These are phyloP conservation scores for Centruroides vittatus DNA, from an alignment of 1,140 invertebrate species.

Conservation along the genomic window DNA sequence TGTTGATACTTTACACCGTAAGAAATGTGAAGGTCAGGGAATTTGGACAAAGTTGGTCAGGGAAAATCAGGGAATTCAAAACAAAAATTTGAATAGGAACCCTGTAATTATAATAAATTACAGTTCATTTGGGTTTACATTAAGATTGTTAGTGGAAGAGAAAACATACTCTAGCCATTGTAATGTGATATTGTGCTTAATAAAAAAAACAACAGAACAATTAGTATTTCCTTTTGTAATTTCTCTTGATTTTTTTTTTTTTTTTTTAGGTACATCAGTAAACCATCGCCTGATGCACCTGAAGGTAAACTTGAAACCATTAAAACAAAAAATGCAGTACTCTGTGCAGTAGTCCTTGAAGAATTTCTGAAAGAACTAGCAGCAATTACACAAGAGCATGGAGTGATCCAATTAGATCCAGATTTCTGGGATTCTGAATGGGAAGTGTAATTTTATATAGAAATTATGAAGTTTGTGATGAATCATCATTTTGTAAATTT, in stretches of 20 bases:
- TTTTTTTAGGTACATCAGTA: constrained; percentile 11
- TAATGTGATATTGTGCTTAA: not conserved
- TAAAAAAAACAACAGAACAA: not conserved
- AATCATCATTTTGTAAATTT: too few species aligned
- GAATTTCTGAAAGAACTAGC: constrained; percentile 89
- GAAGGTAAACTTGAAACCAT: constrained; percentile 27
- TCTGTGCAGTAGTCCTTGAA: constrained; percentile 75
- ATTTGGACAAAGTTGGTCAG: too few species aligned
- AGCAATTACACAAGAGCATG: constrained; percentile 77
- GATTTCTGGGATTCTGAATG: constrained; percentile 8
- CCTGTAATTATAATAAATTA: too few species aligned
- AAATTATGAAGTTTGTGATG: too few species aligned
- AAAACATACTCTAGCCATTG: too few species aligned
- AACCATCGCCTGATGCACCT: constrained; percentile 9
- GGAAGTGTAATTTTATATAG: not conserved
- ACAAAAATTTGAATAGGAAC: too few species aligned
- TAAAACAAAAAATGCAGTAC: constrained; percentile 42
- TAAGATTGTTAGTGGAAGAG: too few species aligned
- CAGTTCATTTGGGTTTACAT: too few species aligned
- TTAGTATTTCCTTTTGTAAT: not conserved
- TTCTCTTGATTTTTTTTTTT: not conserved
- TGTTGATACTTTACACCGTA: too few species aligned
- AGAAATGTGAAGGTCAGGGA: too few species aligned
- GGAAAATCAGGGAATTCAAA: too few species aligned
- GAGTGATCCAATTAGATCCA: constrained; percentile 21